These are phyloP conservation scores for Salmo trutta DNA, from an alignment of 2,797 vertebrate species.

Conservation along the genomic window DNA sequence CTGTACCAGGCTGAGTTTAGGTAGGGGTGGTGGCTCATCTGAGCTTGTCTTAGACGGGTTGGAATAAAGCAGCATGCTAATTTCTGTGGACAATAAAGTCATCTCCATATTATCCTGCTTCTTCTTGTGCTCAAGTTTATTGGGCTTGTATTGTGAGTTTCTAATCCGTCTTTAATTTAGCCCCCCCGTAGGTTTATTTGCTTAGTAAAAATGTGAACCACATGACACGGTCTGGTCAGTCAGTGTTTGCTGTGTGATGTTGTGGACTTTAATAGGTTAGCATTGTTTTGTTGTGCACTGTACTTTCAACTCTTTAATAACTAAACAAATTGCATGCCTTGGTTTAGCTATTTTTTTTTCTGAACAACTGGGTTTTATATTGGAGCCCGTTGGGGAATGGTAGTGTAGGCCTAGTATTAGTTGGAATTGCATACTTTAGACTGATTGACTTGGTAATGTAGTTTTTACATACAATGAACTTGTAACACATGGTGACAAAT, in stretches of 20 bases:
- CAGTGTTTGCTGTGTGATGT: conserved; percentile 3
- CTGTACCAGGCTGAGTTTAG: background rate
- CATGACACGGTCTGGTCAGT: conserved; percentile 13
- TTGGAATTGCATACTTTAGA: background rate
- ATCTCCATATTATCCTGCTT: background rate
- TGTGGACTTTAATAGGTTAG: background rate
- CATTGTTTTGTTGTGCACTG: conserved; percentile 1
- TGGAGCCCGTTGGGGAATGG: background rate
- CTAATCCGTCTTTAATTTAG: background rate
- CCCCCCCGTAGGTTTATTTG: background rate
- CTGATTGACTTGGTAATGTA: background rate
- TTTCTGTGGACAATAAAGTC: background rate
- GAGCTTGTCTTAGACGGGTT: background rate
- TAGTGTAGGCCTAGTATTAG: background rate
- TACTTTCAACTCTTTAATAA: conserved; percentile 1
- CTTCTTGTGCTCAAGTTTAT: no score
- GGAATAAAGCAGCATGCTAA: background rate
- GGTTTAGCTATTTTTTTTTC: background rate
- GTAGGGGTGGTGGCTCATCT: background rate
- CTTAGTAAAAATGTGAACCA: background rate
- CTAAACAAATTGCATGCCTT: background rate
- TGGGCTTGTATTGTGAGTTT: background rate
- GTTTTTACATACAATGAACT: background rate
- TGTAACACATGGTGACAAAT: background rate
- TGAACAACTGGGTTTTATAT: background rate